phyloP scores from a whole-genome alignment of 37 sponge, comb jelly and placozoan genomes.

The Theonella swinhoei region DNA sequence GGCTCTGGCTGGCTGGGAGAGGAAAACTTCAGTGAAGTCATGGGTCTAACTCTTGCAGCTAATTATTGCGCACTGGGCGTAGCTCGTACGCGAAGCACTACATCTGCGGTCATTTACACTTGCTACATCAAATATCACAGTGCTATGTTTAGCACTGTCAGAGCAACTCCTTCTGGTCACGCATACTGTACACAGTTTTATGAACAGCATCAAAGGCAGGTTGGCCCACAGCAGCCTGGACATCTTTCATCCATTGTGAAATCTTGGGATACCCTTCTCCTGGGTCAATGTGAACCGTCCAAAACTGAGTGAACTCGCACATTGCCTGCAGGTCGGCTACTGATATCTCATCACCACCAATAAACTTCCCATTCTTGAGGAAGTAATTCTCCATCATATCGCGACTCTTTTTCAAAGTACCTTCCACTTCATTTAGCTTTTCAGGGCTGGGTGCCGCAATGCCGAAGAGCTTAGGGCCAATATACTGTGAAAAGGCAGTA shows the following conservation, averaged over 20 bases:
- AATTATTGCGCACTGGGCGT: neutral
- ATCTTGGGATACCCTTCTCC: conserved; percentile 47
- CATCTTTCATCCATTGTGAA: conserved; percentile 60
- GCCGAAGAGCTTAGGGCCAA: conserved; percentile 37
- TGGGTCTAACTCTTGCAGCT: neutral
- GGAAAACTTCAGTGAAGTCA: conserved; percentile 43
- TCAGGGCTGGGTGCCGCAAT: conserved; percentile 13
- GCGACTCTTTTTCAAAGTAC: conserved; percentile 23
- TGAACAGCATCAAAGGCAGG: conserved; percentile 71
- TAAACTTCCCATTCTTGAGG: conserved; percentile 68
- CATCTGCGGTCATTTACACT: neutral
- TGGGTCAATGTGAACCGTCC: conserved; percentile 52
- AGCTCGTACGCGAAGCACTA: no score
- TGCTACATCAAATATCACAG: neutral
- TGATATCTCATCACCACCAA: conserved; percentile 66
- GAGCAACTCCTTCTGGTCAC: conserved; percentile 46
- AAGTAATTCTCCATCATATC: conserved; percentile 56
- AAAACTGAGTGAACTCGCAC: conserved; percentile 82
- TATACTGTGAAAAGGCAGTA: neutral
- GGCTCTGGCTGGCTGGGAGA: conserved; percentile 72
- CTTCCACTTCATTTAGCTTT: conserved; percentile 25
- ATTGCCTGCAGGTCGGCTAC: conserved; percentile 84
- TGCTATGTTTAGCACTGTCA: neutral
- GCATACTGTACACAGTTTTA: conserved; percentile 59
- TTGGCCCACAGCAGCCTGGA: conserved; percentile 48